Evolutionary conservation across 2,888 invertebrate species (phyloP).

Genomic region (Doris montereyensis): DNA sequence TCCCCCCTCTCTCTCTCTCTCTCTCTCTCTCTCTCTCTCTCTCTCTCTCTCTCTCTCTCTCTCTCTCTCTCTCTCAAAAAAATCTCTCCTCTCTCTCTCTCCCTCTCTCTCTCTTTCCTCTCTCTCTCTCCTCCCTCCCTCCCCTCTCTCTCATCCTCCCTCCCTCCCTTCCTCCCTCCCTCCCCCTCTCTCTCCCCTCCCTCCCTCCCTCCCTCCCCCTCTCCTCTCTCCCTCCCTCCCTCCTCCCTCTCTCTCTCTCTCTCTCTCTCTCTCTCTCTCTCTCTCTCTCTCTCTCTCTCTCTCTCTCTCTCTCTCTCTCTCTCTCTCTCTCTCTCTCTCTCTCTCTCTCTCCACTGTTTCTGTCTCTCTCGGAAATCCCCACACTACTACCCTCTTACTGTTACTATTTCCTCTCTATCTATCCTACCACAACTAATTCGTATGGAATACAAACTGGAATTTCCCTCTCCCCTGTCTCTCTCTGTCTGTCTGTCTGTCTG

Average conservation of each 20-base stretch:
- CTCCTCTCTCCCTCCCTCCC: neutral
- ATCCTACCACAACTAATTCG: neutral
- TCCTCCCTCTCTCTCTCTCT: neutral
- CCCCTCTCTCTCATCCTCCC: neutral
- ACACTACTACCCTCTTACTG: neutral
- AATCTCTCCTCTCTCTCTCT: no score
- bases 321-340: neutral
- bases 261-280: no score
- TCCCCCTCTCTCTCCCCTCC: neutral
- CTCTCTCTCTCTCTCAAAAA: no score
- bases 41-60: conserved; percentile 1
- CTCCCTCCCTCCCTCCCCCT: neutral
- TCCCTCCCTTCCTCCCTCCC: conserved; percentile 10
- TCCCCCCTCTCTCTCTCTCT: conserved; percentile 15
- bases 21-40: conserved; percentile 22
- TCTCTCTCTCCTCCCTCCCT: neutral
- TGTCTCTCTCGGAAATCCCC: conserved; percentile 18
- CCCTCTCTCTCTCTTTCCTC: neutral
- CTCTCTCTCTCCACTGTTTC: conserved; percentile 22
- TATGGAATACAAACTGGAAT: no score
- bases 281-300: neutral
- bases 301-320: neutral
- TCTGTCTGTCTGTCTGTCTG: conserved; percentile 2
- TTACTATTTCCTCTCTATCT: neutral
- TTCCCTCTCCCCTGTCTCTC: neutral